Evolutionary conservation across 2,113 vertebrate genomes (phyloP).

Genomic region (Bufo gargarizans): DNA sequence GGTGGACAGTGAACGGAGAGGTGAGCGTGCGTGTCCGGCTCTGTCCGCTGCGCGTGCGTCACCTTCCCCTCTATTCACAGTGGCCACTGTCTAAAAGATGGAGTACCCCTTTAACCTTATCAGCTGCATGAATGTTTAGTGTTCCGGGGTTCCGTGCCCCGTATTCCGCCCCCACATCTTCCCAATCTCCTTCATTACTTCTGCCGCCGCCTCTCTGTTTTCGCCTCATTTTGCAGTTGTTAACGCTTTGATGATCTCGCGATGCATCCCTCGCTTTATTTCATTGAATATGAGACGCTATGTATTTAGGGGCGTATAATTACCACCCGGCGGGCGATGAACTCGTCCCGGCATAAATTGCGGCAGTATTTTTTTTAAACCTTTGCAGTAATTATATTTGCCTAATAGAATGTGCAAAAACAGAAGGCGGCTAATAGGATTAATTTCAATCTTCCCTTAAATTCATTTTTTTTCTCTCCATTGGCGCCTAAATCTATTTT

Average conservation of each 20-base stretch:
- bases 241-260: not conserved
- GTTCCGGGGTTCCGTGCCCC: no score
- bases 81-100: no score
- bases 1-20: no score
- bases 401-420: not conserved
- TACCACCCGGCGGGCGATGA: not conserved
- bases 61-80: no score
- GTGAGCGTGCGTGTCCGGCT: no score
- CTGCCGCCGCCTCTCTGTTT: not conserved
- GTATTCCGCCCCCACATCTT: no score
- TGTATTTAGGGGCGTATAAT: not conserved
- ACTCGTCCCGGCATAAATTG: not conserved
- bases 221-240: not conserved
- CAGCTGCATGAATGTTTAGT: no score
- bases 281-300: not conserved
- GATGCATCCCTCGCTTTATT: not conserved
- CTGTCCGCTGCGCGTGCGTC: no score
- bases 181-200: no score
- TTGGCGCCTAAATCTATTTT: not conserved
- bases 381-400: conserved; percentile 11
- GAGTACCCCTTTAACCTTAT: no score
- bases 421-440: not conserved
- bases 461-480: not conserved
- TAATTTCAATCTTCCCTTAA: not conserved
- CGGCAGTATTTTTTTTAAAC: not conserved